Evolutionary conservation across 2,113 vertebrate species (phyloP).

Genomic region (Melospiza melodia): DNA sequence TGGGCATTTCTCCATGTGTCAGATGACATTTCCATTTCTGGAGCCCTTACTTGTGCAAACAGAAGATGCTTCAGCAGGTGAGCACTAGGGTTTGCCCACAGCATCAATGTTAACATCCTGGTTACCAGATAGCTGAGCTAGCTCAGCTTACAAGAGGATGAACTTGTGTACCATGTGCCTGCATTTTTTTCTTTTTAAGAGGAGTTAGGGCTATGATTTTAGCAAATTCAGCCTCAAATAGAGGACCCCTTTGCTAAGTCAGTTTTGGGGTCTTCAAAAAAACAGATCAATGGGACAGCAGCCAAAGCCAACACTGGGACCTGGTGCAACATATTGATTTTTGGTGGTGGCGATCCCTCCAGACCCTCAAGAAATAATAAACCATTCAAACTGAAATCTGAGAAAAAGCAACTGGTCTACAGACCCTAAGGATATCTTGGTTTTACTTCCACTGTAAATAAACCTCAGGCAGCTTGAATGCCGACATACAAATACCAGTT

Average conservation of each 20-base stretch:
- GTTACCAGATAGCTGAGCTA: not conserved
- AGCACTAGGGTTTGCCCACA: not conserved
- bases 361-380: conserved; percentile 69
- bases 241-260: not conserved
- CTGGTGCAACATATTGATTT: conserved; percentile 58
- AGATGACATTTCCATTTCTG: not conserved
- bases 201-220: not conserved
- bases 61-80: not conserved
- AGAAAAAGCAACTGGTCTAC: conserved; percentile 56
- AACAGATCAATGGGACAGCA: conserved; percentile 17
- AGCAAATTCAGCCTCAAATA: not conserved
- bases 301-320: conserved; percentile 49
- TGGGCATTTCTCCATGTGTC: not conserved
- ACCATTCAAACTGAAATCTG: conserved; percentile 57
- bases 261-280: not conserved
- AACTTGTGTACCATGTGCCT: not conserved
- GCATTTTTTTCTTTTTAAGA: not conserved
- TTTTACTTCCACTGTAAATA: conserved; percentile 75
- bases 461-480: conserved; percentile 68
- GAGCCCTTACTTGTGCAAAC: not conserved
- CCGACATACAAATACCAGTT: conserved; percentile 63
- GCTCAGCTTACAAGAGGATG: not conserved
- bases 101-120: not conserved
- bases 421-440: conserved; percentile 57
- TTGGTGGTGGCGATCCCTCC: conserved; percentile 32